Conservation (phyloP, 2,113 vertebrate genomes). For the Apodemus speciosus region DNA sequence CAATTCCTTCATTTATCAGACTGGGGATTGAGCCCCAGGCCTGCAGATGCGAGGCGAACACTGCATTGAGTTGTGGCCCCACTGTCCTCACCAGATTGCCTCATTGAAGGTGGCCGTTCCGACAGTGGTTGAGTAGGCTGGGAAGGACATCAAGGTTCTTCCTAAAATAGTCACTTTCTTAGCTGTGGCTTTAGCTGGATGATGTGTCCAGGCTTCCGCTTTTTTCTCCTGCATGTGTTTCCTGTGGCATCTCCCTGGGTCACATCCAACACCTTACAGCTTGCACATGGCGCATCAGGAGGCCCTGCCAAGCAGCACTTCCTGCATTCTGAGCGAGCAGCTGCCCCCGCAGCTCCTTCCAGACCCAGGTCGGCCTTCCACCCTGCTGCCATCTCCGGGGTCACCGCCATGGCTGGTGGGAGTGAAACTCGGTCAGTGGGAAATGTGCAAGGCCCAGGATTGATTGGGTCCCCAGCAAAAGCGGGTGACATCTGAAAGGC, state of each 20-base stretch:
- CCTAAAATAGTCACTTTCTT: constrained; percentile 75
- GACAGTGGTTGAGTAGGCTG: neutral
- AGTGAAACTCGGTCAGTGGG: neutral
- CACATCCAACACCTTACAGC: neutral
- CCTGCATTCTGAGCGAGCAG: constrained; percentile 10
- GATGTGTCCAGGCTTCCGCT: constrained; percentile 65
- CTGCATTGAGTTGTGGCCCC: too few relatives aligned
- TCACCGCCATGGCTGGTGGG: neutral
- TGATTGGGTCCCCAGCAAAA: neutral
- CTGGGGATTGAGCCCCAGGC: neutral
- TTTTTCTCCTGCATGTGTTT: constrained; percentile 62
- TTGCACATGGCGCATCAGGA: constrained; percentile 49
- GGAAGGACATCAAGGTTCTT: constrained; percentile 56
- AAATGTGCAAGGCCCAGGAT: neutral
- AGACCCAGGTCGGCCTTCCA: neutral
- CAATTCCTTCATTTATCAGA: neutral
- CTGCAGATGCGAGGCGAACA: neutral
- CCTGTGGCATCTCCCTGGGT: constrained; percentile 71
- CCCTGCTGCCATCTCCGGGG: neutral
- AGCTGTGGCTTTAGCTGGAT: constrained; percentile 65
- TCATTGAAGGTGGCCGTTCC: neutral
- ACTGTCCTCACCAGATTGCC: neutral
- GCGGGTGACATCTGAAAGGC: neutral
- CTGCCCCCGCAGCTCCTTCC: neutral
- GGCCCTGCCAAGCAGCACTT: neutral